Conservation (phyloP, 2,888 invertebrate genomes). For the Piscicola geometra region DNA sequence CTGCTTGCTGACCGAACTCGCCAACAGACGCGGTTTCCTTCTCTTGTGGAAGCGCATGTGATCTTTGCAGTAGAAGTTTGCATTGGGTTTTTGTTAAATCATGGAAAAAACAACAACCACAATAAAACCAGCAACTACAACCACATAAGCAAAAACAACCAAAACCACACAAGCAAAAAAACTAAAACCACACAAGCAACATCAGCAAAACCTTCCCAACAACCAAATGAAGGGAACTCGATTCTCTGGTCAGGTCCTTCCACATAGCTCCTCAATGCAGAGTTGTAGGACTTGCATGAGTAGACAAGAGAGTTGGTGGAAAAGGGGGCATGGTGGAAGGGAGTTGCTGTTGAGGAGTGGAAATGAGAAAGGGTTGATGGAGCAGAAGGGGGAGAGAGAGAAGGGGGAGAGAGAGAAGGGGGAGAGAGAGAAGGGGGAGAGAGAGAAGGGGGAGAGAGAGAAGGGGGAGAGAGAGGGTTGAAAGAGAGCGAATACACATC, state of each 20-base stretch:
- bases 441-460: background rate
- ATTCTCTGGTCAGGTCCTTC: conserved; percentile 17
- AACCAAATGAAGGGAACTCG: background rate
- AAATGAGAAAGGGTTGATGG: background rate
- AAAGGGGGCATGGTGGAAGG: too few species aligned
- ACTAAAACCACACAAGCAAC: too few species aligned
- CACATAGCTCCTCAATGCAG: background rate
- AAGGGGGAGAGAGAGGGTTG: background rate
- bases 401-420: background rate
- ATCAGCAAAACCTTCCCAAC: too few species aligned
- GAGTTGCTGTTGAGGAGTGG: conserved; percentile 7
- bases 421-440: background rate
- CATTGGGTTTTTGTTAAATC: too few species aligned
- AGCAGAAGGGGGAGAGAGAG: conserved; percentile 2
- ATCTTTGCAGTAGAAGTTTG: too few species aligned
- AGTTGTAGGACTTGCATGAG: conserved; percentile 27
- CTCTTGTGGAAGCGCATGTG: background rate
- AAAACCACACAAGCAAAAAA: too few species aligned
- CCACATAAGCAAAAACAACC: too few species aligned
- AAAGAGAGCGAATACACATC: background rate
- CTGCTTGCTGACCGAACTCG: background rate
- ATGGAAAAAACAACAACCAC: too few species aligned
- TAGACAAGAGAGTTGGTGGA: too few species aligned
- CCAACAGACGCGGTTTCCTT: conserved; percentile 17
- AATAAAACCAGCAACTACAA: too few species aligned